Base-by-base conservation (phyloP, 2,113 vertebrate genomes). In the Panthera uncia region DNA sequence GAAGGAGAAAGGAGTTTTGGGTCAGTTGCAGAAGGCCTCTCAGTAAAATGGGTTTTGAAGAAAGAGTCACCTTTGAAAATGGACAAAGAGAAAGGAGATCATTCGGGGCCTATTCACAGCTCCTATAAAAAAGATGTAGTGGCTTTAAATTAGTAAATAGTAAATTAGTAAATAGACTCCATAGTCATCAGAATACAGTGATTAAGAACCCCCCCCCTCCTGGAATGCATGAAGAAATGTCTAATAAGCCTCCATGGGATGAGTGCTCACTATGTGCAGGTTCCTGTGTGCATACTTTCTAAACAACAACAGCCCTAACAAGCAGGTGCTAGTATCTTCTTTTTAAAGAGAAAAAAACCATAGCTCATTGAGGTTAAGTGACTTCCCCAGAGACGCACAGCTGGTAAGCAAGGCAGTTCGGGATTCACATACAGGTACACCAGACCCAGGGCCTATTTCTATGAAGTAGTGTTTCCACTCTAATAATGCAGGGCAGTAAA, bases 281-380 rank as follows among this genome's bases (percentile, higher is more conserved):
- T 78, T 86, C 33, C 76, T 65, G 50, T 27, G 11, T 66, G 14
- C 33, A 19, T 66, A 33, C 82, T 69, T 95, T 94, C 57, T 61
- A 61, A 85, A 61, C 52, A 10, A 82, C 50, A 81, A 27, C 21
- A 74, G 91, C 10, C 25, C 52, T 76, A 11, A 66, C 11, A 80
- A 80, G n/a, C 71, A 76, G 82, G 25, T 74, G 45, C 33, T 23
- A 66, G 91, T 11, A 14, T 31, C 7, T 55, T 93, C 57, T 63
- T 31, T 92, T 71, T 86, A 81, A 95, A 96, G 38, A 92, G 38
- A 68, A 87, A 48, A 48, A 93, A 91, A 48, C 38, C 38, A 45
- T 87, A 38, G 15, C 61, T 74, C 55, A n/a, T 0, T 69, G 79
- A 86, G 36, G 66, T 73, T 16, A 80, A 57, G 16, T 68, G 16